A percentile compares a stretch with the other conserved stretches of the same genome.
phyloP scores from a whole-genome alignment of 2,888 invertebrate species.

The Homarus gammarus region DNA sequence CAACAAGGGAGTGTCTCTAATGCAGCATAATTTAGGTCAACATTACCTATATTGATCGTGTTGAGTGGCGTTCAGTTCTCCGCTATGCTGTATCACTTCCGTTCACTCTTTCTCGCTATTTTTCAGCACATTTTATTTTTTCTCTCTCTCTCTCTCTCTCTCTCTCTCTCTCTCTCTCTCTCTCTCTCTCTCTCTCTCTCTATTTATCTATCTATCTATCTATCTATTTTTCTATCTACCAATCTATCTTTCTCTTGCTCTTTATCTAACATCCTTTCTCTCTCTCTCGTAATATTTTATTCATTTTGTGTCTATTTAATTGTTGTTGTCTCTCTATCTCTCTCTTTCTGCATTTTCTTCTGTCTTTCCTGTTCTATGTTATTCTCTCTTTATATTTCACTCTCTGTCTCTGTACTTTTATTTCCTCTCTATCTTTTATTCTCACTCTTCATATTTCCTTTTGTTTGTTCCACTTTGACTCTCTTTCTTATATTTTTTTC shows the following conservation, averaged over 20 bases:
- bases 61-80: background rate
- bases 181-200: conserved; percentile 8
- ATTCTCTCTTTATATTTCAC: too few species aligned
- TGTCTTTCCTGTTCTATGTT: too few species aligned
- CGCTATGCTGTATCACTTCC: background rate
- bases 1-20: too few species aligned
- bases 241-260: background rate
- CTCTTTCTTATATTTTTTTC: too few species aligned
- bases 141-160: background rate
- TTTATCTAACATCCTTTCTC: background rate
- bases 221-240: background rate
- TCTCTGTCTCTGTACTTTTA: too few species aligned
- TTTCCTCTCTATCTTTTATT: too few species aligned
- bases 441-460: too few species aligned
- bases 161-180: background rate
- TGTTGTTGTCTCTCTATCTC: background rate
- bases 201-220: background rate
- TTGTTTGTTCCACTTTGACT: too few species aligned
- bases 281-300: background rate
- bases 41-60: too few species aligned
- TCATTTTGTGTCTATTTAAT: background rate
- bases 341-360: too few species aligned
- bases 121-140: background rate
- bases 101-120: background rate
- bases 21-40: too few species aligned